Conservation (phyloP, 2,113 vertebrate species). For the Phocoena phocoena region DNA sequence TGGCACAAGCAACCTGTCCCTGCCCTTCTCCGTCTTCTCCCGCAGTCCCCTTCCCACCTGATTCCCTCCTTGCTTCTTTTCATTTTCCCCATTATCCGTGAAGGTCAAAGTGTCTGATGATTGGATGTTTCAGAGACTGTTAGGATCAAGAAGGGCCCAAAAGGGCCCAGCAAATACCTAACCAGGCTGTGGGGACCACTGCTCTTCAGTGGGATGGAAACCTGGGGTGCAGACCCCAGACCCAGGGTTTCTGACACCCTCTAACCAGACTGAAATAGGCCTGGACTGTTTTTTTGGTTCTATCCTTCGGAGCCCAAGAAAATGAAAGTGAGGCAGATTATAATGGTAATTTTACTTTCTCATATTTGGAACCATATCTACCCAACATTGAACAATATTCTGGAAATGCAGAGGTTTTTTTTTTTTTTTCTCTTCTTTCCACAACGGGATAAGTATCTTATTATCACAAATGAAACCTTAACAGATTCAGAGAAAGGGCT, state of each 20-base stretch:
- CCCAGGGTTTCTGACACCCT: background rate
- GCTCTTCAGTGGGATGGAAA: background rate
- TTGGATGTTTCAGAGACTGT: background rate
- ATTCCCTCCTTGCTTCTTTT: background rate
- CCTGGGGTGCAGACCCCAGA: background rate
- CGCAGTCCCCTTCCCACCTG: background rate
- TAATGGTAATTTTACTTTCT: background rate
- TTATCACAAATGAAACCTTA: background rate
- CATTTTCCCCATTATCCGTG: background rate
- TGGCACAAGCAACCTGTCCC: background rate
- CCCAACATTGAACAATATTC: background rate
- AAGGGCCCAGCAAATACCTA: background rate
- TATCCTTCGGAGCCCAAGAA: background rate
- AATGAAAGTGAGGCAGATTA: background rate
- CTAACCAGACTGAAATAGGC: background rate
- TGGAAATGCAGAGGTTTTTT: background rate
- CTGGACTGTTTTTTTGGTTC: background rate
- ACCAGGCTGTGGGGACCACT: background rate
- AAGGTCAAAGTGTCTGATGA: background rate
- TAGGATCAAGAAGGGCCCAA: background rate
- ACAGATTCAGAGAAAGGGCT: background rate
- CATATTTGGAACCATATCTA: background rate
- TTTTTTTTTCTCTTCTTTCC: background rate
- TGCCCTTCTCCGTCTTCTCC: background rate
- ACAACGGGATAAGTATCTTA: background rate